Conservation (phyloP, 2,797 vertebrate species). For the Gymnothorax javanicus region DNA sequence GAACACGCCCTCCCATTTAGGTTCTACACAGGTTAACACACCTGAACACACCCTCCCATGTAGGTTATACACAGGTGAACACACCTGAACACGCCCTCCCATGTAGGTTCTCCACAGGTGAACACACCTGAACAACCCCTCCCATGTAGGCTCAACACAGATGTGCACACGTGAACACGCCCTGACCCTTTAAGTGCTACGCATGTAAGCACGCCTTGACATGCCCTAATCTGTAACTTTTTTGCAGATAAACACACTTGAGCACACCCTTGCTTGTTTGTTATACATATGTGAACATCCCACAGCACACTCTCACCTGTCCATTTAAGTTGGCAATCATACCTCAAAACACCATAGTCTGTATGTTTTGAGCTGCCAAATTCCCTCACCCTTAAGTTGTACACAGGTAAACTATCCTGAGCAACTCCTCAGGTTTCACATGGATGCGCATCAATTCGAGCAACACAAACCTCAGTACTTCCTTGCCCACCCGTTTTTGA, state of each 20-base stretch:
- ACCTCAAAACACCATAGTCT: not conserved
- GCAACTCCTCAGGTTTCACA: constrained; percentile 76
- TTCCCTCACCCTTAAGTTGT: not conserved
- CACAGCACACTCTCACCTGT: not conserved
- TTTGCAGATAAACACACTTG: not conserved
- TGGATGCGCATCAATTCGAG: constrained; percentile 58
- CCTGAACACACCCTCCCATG: constrained; percentile 71
- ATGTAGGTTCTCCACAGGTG: not conserved
- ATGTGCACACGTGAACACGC: not conserved
- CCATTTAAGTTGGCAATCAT: constrained; percentile 82
- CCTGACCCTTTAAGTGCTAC: not conserved
- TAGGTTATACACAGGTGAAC: constrained; percentile 77
- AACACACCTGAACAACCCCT: not conserved
- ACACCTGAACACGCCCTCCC: constrained; percentile 1
- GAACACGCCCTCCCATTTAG: not conserved
- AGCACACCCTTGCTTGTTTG: constrained; percentile 77
- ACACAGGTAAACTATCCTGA: constrained; percentile 29
- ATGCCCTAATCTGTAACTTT: not conserved
- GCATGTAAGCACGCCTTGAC: not conserved
- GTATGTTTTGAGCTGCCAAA: not conserved
- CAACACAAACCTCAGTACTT: not conserved
- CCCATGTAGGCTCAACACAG: too few relatives aligned
- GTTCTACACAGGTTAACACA: not conserved
- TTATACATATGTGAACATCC: constrained; percentile 77
- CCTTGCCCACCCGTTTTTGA: not conserved